Base-by-base conservation (phyloP, 1,140 invertebrate species). In the Brachionus rotundiformis region DNA sequence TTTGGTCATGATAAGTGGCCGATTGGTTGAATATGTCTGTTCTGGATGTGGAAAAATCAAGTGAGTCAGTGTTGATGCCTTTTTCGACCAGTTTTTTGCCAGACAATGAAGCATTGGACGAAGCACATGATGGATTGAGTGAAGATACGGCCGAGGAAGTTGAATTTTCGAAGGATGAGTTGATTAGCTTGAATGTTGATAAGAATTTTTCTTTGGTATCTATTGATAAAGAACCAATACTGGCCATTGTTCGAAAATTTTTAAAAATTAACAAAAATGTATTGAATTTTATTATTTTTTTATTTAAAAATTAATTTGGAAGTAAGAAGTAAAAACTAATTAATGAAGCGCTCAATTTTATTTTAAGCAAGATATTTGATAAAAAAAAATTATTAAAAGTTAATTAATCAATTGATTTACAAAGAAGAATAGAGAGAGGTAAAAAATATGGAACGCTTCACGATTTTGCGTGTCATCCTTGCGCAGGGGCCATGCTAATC, bases 401-500 rank as follows among this genome's bases (percentile, higher is more conserved):
- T n/a, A n/a, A n/a, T n/a, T n/a, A n/a, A n/a, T n/a, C n/a, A n/a
- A n/a, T n/a, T n/a, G n/a, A n/a, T n/a, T n/a, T n/a, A n/a, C n/a
- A n/a, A n/a, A n/a, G n/a, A n/a, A n/a, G n/a, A n/a, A n/a, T n/a
- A n/a, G n/a, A n/a, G n/a, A n/a, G n/a, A n/a, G n/a, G n/a, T n/a
- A n/a, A 91, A 68, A 33, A 68, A 68, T 68, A 68, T 68, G 63
- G 91, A 92, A 92, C 91, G 91, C 91, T 92, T 92, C 91, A 93
- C 91, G 92, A 93, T 93, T 93, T 93, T 93, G 92, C 92, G 92
- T 92, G 92, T 93, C 92, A 92, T 93, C 92, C 91, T 92, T 92
- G 91, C 92, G 92, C 91, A 93, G 92, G 91, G 92, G 92, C 92
- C 92, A 93, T 93, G 92, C 92, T 93, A 93, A 93, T 93, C 92